phyloP scores from a whole-genome alignment of 2,797 vertebrate genomes.

The Hoplostethus atlanticus region DNA sequence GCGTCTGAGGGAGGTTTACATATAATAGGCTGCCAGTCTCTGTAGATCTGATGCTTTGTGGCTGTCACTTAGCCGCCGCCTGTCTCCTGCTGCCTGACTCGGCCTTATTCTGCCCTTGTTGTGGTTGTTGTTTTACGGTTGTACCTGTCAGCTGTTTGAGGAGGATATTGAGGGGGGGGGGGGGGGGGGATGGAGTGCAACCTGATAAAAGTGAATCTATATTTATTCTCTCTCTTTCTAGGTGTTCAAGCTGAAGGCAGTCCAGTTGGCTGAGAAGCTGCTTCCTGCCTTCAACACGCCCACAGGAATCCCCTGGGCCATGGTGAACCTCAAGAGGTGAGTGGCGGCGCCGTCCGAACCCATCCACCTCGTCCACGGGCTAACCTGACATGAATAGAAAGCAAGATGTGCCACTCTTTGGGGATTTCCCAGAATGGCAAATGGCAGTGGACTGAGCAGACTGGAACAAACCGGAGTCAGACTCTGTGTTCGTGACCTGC shows the following conservation, averaged over 20 bases:
- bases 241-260: slow-evolving; percentile 98
- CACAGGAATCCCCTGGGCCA: slow-evolving; percentile 99
- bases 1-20: slow-evolving; percentile 35
- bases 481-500: too few species aligned
- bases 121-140: slow-evolving; percentile 34
- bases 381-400: not conserved
- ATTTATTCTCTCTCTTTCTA: slow-evolving; percentile 58
- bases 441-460: not conserved
- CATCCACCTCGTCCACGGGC: not conserved
- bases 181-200: not conserved
- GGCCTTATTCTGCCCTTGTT: slow-evolving; percentile 33
- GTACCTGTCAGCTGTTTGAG: slow-evolving; percentile 16
- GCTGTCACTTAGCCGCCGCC: slow-evolving; percentile 35
- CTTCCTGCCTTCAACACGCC: slow-evolving; percentile 98
- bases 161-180: slow-evolving; percentile 23
- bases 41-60: slow-evolving; percentile 41
- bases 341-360: slow-evolving; percentile 12
- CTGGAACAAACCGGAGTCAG: too few species aligned
- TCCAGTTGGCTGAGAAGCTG: slow-evolving; percentile 96
- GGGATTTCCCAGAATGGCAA: not conserved
- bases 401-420: not conserved
- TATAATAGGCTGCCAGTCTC: slow-evolving; percentile 26
- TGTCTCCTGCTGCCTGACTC: slow-evolving; percentile 43
- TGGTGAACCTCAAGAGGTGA: slow-evolving; percentile 99
- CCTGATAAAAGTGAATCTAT: not conserved